Base-by-base conservation (phyloP, 2,113 vertebrate genomes). In the Pseudorectes ferrugineus region DNA sequence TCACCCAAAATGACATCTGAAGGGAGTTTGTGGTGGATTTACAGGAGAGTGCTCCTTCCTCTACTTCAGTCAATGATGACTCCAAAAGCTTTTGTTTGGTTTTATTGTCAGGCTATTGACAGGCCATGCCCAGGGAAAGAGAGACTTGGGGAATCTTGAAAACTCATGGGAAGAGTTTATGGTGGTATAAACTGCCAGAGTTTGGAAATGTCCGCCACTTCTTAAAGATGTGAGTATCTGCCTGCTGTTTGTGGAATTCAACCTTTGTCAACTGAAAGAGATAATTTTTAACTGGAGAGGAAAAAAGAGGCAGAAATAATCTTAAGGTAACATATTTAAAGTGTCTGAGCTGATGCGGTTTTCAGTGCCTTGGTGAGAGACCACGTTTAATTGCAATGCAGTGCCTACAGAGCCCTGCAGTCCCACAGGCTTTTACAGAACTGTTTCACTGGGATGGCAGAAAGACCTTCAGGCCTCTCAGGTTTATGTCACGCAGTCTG, bases 401-500 rank as follows among this genome's bases (percentile, higher is more conserved):
- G 46, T 12, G 11, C 9, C 25, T 66, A 21, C 35, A 74, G 63
- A 96, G 35, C 35, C 38, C 51, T 66, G 74, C 42, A 71, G 31
- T 10, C 48, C 23, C 54, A 36, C 49, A 40, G 87, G 36, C 38
- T 88, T 62, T 59, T n/a, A 11, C 36, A 83, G n/a, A 31, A 22
- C 28, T 43, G 6, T 43, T 66, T 33, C 67, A 21, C 61, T 16
- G 63, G n/a, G 31, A 71, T 63, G 36, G 38, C 42, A 63, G 48
- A 62, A 45, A 71, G 59, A 49, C 59, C 33, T 96, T n/a, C 85
- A 80, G 62, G 71, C 35, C 14, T 85, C 49, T 59, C 92, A 94
- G 93, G 85, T 92, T 94, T 96, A 96, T 97, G 31, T 94, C 93
- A 92, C 0, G 1, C n/a, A 67, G 43, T 63, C 51, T 84, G 63